Base-by-base conservation (phyloP, 1,140 invertebrate genomes). In the Solenopsis invicta region DNA sequence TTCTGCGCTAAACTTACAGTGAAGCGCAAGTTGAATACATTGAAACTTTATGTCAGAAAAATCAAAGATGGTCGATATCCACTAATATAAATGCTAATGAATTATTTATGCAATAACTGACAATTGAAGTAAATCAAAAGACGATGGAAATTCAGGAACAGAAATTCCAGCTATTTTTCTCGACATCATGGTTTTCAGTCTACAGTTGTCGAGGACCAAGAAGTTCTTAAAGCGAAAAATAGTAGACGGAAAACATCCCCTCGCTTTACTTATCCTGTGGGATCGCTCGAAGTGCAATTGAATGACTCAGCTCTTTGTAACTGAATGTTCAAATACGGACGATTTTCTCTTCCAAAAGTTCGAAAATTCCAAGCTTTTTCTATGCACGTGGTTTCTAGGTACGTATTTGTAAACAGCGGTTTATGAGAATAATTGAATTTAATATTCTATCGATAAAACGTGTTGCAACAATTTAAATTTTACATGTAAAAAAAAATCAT, bases 231-330 rank as follows among this genome's bases (percentile, higher is more conserved):
- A 54, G 62, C 45, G 81, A 89, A 89, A 89, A 88, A 88, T 78
- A 37, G 56, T 50, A 41, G 62, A 48, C 52, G 21, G 41, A 69
- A 45, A 84, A 48, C 1, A n/a, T 81, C 64, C 50, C 50, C 24
- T 66, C 52, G 71, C 48, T 88, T 88, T 86, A 87, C 64, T 90
- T 90, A 81, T 64, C 88, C 66, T 62, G 56, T 18, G 37, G 66
- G 45, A 82, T 45, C 71, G 56, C 77, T 78, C 62, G 4, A 72
- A 89, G 52, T 76, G 77, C 88, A 89, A 87, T 90, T 87, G 89
- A 81, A 87, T 71, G 66, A 86, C 37, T 62, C 48, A n/a, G n/a
- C 21, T 66, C 50, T 21, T 84, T 34, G 45, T 50, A 52, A 64
- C 24, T 18, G 64, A 34, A 34, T 66, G 74, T 69, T 89, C 75